Base-by-base conservation (phyloP, 1,140 invertebrate species). In the Saccostrea echinata region DNA sequence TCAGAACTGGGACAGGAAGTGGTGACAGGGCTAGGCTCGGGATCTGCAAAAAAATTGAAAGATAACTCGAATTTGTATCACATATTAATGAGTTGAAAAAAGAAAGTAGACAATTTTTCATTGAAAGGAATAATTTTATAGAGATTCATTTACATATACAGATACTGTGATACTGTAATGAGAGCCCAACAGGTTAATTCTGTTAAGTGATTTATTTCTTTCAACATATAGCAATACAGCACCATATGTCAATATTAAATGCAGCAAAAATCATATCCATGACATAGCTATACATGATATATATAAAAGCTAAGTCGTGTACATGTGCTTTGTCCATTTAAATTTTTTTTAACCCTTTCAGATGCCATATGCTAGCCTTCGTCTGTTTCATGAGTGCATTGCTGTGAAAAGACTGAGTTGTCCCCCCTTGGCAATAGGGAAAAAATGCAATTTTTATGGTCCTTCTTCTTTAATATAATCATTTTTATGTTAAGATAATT, bases 1-100 rank as follows among this genome's bases (percentile, higher is more conserved):
- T 71, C 87, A 57, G 88, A 68, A 61, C 55, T 30, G 18, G 83
- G 68, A 35, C 84, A 84, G 24, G 88, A 27, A 83, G 76, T 76
- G 16, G 86, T 71, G 53, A 68, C 21, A 35, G 86, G 43, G 43
- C 81, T 85, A 21, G 68, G 55, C 18, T 88, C 87, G 52, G 61
- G 16, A 71, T 43, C 86, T 87, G 51, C 53, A 84, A 61, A 52
- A 84, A 35, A 13, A 86, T 55, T 24, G 43, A 81, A 4, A 86
- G 1, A 57, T 27, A n/a, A 51, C 52, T 11, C 64, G 6, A 57
- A 84, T 30, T 30, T 1, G 18, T 30, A 30, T 13, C 8, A 24
- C 2, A 27, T 16, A 8, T 33, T 12, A 84, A 33, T 13, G 13
- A 24, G 8, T 57, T 35, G 30, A 71, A 68, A 33, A 57, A 16